A percentile compares a stretch with the other conserved stretches of the same genome.
Evolutionary conservation across 2,797 vertebrate genomes (phyloP).

Genomic region (Sebastes miniatus): DNA sequence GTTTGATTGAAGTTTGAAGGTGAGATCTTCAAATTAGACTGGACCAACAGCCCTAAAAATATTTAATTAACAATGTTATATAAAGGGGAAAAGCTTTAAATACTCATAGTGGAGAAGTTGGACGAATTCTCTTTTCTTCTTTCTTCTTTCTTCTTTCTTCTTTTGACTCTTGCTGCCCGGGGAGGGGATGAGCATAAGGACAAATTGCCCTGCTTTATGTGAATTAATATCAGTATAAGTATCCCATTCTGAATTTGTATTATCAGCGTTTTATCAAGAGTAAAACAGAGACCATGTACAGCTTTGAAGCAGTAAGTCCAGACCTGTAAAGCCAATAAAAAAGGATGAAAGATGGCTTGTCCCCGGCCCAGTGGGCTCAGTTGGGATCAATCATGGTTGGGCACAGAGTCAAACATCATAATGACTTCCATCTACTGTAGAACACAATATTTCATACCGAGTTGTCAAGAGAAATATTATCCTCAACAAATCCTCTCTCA

Average conservation of each 20-base stretch:
- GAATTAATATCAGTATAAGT: neutral
- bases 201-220: neutral
- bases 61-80: neutral
- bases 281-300: neutral
- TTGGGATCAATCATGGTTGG: constrained; percentile 25
- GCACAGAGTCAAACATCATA: constrained; percentile 29
- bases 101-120: neutral
- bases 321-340: constrained; percentile 7
- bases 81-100: neutral
- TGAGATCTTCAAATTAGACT: neutral
- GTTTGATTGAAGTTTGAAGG: too few relatives aligned
- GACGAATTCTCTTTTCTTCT: neutral
- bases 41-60: neutral
- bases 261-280: neutral
- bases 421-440: constrained; percentile 35
- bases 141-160: neutral
- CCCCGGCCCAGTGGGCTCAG: neutral
- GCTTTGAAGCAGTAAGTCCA: neutral
- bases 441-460: constrained; percentile 22
- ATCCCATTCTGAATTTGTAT: neutral
- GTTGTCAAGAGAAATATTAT: constrained; percentile 47
- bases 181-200: neutral
- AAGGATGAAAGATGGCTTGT: neutral
- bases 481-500: constrained; percentile 52
- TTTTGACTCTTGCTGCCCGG: neutral